These are phyloP conservation scores for Schizopygopsis malacanthus DNA, from an alignment of 2,797 vertebrate genomes.

Conservation along the genomic window DNA sequence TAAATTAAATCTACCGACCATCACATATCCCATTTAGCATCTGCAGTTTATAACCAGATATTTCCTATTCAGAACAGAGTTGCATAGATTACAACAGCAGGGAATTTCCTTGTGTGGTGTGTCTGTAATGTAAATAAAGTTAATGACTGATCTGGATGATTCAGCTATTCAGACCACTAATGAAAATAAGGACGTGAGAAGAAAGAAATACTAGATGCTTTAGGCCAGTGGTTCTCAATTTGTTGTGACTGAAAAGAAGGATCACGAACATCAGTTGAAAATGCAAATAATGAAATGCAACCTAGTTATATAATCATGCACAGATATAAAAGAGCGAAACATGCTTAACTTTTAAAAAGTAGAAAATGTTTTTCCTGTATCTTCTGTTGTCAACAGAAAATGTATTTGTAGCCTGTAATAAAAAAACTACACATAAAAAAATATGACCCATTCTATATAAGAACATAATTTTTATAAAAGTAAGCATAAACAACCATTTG, in stretches of 20 bases:
- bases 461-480: neutral
- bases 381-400: neutral
- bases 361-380: neutral
- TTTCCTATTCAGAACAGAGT: constrained; percentile 39
- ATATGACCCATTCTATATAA: neutral
- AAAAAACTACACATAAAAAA: neutral
- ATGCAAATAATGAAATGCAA: neutral
- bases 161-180: constrained; percentile 30
- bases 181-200: constrained; percentile 17
- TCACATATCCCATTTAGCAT: constrained; percentile 18
- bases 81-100: constrained; percentile 53
- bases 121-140: constrained; percentile 58
- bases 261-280: neutral
- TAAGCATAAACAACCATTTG: neutral
- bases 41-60: constrained; percentile 31
- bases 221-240: neutral
- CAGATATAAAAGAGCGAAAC: neutral
- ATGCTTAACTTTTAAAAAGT: neutral
- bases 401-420: neutral
- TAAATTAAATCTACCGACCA: neutral
- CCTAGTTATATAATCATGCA: neutral
- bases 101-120: constrained; percentile 69
- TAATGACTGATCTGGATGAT: constrained; percentile 61
- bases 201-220: neutral
- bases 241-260: neutral